Evolutionary conservation across 2,888 invertebrate species (phyloP), one percentile per base, ranked within the genome.

Genomic region (Cynaeus angustus): DNA sequence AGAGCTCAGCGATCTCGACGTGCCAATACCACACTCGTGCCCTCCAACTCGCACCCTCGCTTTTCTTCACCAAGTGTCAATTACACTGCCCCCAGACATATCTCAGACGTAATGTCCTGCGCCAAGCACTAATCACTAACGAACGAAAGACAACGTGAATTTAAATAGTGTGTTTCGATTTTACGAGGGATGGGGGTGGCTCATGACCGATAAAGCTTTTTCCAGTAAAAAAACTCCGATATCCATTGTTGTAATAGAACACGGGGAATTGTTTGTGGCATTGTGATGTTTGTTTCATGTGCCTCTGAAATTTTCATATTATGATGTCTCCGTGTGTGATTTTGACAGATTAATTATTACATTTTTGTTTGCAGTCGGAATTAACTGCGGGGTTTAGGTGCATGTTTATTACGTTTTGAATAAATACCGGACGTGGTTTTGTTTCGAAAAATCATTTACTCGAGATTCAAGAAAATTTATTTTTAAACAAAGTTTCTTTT

Each of bases 321-420:
- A 80, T 82, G 82, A 81, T 82, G 81, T 82, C 81, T 79, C 76
- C 74, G 78, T 78, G 80, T 77, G 77, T 83, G 83, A 83, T 82
- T 83, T 83, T 83, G 83, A 83, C 83, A 83, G 83, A 82, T 82
- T 83, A 83, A 83, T 83, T 83, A 83, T 83, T 81, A 73, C 74
- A 78, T 78, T 79, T 79, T 78, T 79, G 77, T 78, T 75, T 72
- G 68, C 50, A 59, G 53, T 13, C 48, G 41, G 66, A 70, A 70
- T 70, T 46, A 70, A 70, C 48, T 56, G 68, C 68, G 41, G 14
- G 62, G 43, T 56, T 56, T 64, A 69, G 68, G 68, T 69, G 68
- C 68, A 65, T 50, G 55, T 62, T 62, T 53, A 68, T 53, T 53
- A 28, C 62, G 61, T 64, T 67, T 66, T 66, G 66, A 66, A 70